A percentile compares a stretch with the other conserved stretches of the same genome.
Conservation (phyloP, 2,113 vertebrate species). For the Nestor notabilis region DNA sequence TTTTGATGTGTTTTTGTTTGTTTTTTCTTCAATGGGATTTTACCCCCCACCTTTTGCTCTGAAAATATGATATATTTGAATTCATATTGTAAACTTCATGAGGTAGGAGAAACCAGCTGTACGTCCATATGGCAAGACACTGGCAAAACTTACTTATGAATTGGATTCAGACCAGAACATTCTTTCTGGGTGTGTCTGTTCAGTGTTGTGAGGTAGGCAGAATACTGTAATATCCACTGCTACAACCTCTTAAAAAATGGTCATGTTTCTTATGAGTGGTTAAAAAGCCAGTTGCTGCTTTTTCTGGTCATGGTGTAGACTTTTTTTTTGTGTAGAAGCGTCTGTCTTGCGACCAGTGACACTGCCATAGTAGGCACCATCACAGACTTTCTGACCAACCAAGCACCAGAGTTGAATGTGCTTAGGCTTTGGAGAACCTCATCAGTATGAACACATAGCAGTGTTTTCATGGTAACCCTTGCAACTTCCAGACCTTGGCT, state of each 20-base stretch:
- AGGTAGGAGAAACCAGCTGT: background rate
- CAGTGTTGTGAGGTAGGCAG: background rate
- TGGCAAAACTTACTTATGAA: background rate
- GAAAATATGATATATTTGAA: background rate
- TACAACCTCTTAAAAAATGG: accelerated
- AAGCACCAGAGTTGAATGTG: too few relatives aligned
- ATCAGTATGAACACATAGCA: background rate
- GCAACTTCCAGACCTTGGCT: background rate
- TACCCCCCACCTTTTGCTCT: background rate
- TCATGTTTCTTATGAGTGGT: background rate
- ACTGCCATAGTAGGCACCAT: background rate
- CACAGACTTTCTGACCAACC: too few relatives aligned
- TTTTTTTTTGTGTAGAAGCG: background rate
- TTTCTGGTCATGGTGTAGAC: background rate
- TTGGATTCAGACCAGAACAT: background rate
- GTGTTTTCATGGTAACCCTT: background rate
- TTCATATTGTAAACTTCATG: background rate
- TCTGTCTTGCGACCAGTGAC: background rate
- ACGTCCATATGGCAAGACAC: background rate
- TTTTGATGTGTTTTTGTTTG: background rate
- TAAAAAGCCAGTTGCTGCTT: background rate
- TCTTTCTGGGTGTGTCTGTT: background rate
- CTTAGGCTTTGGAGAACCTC: background rate
- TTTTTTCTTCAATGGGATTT: background rate
- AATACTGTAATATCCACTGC: background rate